Evolutionary conservation across 2,797 vertebrate species (phyloP), one percentile per base, ranked within the genome.

Genomic region (Spheniscus humboldti): DNA sequence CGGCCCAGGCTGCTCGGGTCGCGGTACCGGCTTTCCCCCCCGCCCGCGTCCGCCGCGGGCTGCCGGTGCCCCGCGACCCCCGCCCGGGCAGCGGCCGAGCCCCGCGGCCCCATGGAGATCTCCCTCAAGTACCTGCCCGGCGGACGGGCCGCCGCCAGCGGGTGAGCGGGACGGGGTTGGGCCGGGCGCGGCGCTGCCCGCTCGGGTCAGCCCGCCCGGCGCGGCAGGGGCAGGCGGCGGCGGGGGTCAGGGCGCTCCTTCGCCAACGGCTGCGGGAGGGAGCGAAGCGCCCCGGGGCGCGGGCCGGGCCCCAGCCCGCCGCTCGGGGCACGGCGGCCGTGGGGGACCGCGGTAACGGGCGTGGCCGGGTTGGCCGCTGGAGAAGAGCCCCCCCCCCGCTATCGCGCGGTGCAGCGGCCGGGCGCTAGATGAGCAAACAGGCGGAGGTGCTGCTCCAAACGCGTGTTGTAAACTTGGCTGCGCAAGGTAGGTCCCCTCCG

Each of bases 51-150:
- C 10, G 7, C 66, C 13, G 17, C n/a, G 56, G 72, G 45, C 19
- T 56, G 77, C 43, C 10, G 41, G 37, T 62, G 45, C 57, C 35
- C 69, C 28, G 50, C 63, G 13, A 43, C 18, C 23, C 45, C 41
- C 5, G 56, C 20, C 3, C 31, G 27, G 67, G 55, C 43, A 31
- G 66, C 33, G 14, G 64, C 35, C 14, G 33, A 57, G 5, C 71
- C n/a, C 39, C 28, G 55, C n/a, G 24, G 71, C 35, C 43, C 52
- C 52, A 95, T 95, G 92, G 94, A 88, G 79, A 95, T 94, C 84
- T 80, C 94, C 7, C 92, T 96, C n/a, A 91, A 91, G 79, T 62
- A 67, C 83, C 87, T 95, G 75, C 77, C 95, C 56, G 91, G 85
- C 73, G 85, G 91, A 25, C 86, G 77, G 77, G 57, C 76, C 35